These are phyloP conservation scores for Vollenhovia emeryi DNA, from an alignment of 1,140 invertebrate genomes.

Conservation along the genomic window DNA sequence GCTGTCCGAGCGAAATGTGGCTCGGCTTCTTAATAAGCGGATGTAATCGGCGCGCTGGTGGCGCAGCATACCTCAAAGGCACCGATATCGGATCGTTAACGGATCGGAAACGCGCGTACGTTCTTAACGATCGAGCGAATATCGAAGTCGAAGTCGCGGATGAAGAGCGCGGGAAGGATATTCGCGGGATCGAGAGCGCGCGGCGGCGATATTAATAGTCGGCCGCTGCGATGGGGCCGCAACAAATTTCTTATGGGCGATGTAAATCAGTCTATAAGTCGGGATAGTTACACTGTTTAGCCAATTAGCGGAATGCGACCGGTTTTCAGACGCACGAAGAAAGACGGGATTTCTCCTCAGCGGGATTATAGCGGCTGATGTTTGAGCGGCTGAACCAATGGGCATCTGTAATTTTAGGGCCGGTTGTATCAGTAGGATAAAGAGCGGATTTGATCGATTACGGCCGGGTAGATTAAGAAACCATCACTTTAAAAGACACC, in stretches of 20 bases:
- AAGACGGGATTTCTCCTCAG: conserved; percentile 27
- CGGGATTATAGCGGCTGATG: conserved; percentile 44
- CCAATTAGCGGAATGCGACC: conserved; percentile 79
- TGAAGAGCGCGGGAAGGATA: conserved; percentile 2
- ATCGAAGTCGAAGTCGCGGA: conserved; percentile 46
- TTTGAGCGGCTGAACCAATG: conserved; percentile 7
- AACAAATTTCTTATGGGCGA: conserved; percentile 78
- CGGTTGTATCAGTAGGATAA: not conserved
- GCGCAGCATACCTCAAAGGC: conserved; percentile 59
- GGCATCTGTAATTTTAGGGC: not conserved
- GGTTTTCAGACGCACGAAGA: conserved; percentile 63
- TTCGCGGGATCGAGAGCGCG: conserved; percentile 6
- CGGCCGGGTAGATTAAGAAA: not conserved
- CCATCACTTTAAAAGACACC: not conserved
- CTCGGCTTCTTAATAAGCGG: conserved; percentile 36
- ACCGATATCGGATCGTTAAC: conserved; percentile 62
- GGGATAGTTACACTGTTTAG: conserved; percentile 77
- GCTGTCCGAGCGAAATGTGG: conserved; percentile 17
- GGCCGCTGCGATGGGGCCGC: conserved; percentile 47
- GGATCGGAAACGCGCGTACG: conserved; percentile 63
- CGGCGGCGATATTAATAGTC: conserved; percentile 65
- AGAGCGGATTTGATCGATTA: conserved; percentile 22
- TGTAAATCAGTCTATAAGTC: conserved; percentile 79
- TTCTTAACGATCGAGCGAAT: conserved; percentile 65
- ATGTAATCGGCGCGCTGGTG: conserved; percentile 9